Evolutionary conservation across 1,140 invertebrate species (phyloP).

Genomic region (Cotesia typhae): DNA sequence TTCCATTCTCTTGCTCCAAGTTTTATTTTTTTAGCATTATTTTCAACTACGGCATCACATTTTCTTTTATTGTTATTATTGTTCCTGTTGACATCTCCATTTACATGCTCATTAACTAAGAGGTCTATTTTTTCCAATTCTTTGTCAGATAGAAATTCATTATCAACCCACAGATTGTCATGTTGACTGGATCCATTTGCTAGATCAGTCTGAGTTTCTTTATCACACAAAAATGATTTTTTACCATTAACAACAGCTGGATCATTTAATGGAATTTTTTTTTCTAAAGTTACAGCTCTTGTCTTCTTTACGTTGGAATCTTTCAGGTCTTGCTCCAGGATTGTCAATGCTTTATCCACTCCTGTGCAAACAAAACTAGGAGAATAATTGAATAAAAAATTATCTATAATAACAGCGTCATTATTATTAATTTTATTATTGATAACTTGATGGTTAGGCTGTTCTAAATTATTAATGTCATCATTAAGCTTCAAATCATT

Average conservation of each 20-base stretch:
- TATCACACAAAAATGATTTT: background rate
- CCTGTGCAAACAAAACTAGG: background rate
- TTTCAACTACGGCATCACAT: background rate
- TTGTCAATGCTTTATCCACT: no score
- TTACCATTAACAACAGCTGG: background rate
- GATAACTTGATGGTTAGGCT: background rate
- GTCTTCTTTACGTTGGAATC: background rate
- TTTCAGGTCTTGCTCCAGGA: background rate
- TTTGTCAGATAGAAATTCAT: background rate
- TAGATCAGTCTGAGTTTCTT: background rate
- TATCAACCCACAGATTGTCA: background rate
- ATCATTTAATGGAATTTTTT: background rate
- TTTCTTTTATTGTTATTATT: conserved; percentile 1
- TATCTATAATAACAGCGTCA: background rate
- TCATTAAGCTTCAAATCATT: background rate
- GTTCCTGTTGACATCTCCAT: background rate
- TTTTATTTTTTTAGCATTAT: background rate
- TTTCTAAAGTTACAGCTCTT: background rate
- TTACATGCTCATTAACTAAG: background rate
- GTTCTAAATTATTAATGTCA: background rate
- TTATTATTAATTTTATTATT: background rate
- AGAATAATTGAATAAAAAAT: background rate
- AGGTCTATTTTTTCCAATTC: conserved; percentile 20
- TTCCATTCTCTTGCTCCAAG: no score
- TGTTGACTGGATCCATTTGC: background rate